These are phyloP conservation scores for Agrilus cyanescens DNA, from an alignment of 2,888 invertebrate genomes.

Conservation along the genomic window DNA sequence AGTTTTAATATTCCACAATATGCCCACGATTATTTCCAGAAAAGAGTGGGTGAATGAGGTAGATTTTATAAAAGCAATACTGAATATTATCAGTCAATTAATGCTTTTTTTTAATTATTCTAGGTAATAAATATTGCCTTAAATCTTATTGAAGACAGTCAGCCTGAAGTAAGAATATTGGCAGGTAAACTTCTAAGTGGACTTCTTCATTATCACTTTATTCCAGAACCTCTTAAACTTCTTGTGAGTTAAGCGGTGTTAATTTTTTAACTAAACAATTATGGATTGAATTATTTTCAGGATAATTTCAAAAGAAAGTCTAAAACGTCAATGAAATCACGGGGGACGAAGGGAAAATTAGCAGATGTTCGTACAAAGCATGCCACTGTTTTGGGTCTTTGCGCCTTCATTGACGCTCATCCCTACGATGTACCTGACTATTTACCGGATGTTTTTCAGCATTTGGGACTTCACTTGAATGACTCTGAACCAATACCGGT, in stretches of 20 bases:
- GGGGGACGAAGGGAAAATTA: constrained; percentile 18
- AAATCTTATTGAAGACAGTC: constrained; percentile 52
- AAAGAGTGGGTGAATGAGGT: constrained; percentile 42
- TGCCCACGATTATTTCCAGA: constrained; percentile 48
- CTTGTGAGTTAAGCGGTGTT: constrained; percentile 37
- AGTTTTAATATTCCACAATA: constrained; percentile 60
- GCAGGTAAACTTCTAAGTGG: constrained; percentile 77
- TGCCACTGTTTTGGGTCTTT: constrained; percentile 77
- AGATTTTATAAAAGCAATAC: constrained; percentile 4
- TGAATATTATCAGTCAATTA: neutral
- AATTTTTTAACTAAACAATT: constrained; percentile 12
- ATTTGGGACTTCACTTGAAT: constrained; percentile 66
- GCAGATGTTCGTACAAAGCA: constrained; percentile 36
- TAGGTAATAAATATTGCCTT: constrained; percentile 51
- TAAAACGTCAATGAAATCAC: constrained; percentile 32
- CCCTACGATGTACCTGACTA: constrained; percentile 78
- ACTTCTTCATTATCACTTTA: constrained; percentile 72
- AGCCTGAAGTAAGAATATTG: constrained; percentile 71
- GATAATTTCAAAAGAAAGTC: constrained; percentile 45
- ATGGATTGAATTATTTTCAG: constrained; percentile 28
- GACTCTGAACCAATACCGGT: constrained; percentile 86
- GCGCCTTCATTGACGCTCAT: constrained; percentile 75
- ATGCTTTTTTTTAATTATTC: constrained; percentile 10
- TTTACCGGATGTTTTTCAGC: constrained; percentile 66
- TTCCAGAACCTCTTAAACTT: constrained; percentile 46